Conservation (phyloP, 2,797 vertebrate genomes). For the Benthosema pterotum region DNA sequence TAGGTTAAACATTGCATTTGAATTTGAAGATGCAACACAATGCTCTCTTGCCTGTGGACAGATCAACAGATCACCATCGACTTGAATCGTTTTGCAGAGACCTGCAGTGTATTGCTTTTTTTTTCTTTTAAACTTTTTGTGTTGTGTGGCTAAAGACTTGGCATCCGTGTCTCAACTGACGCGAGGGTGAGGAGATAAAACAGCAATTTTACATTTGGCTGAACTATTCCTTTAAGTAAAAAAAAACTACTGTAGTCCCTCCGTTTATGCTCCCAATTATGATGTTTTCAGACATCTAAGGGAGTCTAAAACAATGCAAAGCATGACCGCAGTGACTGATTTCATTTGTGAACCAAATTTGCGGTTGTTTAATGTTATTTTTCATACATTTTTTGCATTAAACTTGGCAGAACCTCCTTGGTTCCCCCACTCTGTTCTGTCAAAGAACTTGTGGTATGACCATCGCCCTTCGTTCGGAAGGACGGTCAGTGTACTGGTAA, state of each 20-base stretch:
- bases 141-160: too few species aligned
- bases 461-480: conserved; percentile 41
- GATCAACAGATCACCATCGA: too few species aligned
- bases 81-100: too few species aligned
- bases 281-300: conserved; percentile 15
- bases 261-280: background rate
- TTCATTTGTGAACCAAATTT: conserved; percentile 26
- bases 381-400: conserved; percentile 40
- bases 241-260: conserved; percentile 16
- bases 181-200: too few species aligned
- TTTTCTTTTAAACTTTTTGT: too few species aligned
- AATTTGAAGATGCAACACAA: too few species aligned
- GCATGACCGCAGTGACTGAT: conserved; percentile 20
- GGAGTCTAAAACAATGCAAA: conserved; percentile 38
- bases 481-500: background rate
- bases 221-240: conserved; percentile 24
- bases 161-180: too few species aligned
- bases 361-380: conserved; percentile 24
- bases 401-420: conserved; percentile 25
- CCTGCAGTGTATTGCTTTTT: too few species aligned
- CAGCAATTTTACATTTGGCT: too few species aligned
- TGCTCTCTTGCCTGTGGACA: too few species aligned
- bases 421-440: background rate
- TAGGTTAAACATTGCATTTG: too few species aligned
- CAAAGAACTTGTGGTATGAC: conserved; percentile 32